Percentiles rank a stretch among this genome's conserved stretches.
Evolutionary conservation across 2,113 vertebrate species (phyloP).

Genomic region (Amphilophus citrinellus): DNA sequence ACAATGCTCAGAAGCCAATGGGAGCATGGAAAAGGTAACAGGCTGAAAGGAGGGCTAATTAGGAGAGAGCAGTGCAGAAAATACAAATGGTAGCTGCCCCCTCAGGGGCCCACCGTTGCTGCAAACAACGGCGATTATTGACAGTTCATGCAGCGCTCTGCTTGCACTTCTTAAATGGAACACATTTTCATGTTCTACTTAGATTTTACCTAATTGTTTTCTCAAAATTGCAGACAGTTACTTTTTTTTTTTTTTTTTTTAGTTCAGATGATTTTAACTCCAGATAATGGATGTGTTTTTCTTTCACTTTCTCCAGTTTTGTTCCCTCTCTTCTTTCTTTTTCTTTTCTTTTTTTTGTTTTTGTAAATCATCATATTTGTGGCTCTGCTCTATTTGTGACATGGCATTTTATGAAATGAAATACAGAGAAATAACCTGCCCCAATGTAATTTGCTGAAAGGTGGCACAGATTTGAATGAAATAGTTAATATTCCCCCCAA

Average conservation of each 20-base stretch:
- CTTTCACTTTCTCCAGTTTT: not conserved
- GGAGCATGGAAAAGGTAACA: constrained; percentile 75
- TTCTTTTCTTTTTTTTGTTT: not conserved
- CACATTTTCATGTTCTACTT: constrained; percentile 70
- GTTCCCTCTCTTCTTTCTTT: not conserved
- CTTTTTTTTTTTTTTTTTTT: not conserved
- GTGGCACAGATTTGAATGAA: constrained; percentile 82
- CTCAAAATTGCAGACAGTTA: constrained; percentile 58
- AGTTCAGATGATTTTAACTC: constrained; percentile 29
- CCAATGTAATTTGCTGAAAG: constrained; percentile 83
- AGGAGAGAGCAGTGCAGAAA: constrained; percentile 76
- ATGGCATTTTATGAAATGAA: constrained; percentile 68
- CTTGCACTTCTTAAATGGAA: constrained; percentile 68
- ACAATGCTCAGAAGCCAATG: constrained; percentile 73
- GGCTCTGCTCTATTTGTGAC: constrained; percentile 18
- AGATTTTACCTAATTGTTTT: constrained; percentile 68
- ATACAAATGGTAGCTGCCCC: constrained; percentile 71
- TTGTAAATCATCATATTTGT: constrained; percentile 7
- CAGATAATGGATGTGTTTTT: constrained; percentile 36
- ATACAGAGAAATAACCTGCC: constrained; percentile 62
- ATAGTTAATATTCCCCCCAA: constrained; percentile 83
- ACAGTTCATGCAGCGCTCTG: constrained; percentile 70
- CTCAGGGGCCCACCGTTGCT: constrained; percentile 64
- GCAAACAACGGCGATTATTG: constrained; percentile 79
- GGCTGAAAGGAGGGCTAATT: constrained; percentile 81